A percentile compares a stretch with the other conserved stretches of the same genome.
These are phyloP conservation scores for Pseudorasbora parva DNA, from an alignment of 2,113 vertebrate species.

Conservation along the genomic window DNA sequence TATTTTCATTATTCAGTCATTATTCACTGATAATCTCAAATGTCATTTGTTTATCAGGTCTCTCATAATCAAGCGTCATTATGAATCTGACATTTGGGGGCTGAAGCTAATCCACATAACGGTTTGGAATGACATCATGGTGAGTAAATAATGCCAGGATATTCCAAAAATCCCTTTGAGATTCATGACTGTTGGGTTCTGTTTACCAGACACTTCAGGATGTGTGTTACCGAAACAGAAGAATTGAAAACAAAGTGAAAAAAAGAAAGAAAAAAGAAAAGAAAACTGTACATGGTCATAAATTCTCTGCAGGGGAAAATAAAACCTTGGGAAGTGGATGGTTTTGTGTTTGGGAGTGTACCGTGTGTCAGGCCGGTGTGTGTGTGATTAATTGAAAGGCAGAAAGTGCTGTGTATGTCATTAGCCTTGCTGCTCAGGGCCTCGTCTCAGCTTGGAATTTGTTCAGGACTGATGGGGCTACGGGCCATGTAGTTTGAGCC, in stretches of 20 bases:
- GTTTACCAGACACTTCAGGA: background rate
- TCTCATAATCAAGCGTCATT: background rate
- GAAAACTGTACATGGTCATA: constrained; percentile 11
- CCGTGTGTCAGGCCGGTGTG: constrained; percentile 40
- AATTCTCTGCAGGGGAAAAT: constrained; percentile 19
- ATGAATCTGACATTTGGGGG: background rate
- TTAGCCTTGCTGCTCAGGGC: constrained; percentile 58
- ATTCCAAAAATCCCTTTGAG: background rate
- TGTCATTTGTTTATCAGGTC: background rate
- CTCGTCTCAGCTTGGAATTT: constrained; percentile 63
- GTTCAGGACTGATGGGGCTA: constrained; percentile 60
- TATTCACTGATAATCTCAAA: background rate
- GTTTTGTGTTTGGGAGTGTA: constrained; percentile 47
- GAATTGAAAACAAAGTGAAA: background rate
- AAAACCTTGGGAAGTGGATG: constrained; percentile 21
- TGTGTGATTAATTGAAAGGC: constrained; percentile 62
- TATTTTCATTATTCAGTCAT: too few species aligned
- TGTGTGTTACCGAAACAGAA: background rate
- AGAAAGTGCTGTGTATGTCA: constrained; percentile 56
- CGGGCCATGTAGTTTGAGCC: constrained; percentile 50
- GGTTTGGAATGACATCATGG: background rate
- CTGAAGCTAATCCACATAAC: background rate
- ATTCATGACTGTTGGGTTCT: background rate
- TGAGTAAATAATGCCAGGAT: background rate
- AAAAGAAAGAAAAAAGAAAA: too few species aligned